Percentiles rank a stretch among this genome's conserved stretches.
Conservation (phyloP, 2,113 vertebrate genomes). For the Sinocyclocheilus anshuiensis region DNA sequence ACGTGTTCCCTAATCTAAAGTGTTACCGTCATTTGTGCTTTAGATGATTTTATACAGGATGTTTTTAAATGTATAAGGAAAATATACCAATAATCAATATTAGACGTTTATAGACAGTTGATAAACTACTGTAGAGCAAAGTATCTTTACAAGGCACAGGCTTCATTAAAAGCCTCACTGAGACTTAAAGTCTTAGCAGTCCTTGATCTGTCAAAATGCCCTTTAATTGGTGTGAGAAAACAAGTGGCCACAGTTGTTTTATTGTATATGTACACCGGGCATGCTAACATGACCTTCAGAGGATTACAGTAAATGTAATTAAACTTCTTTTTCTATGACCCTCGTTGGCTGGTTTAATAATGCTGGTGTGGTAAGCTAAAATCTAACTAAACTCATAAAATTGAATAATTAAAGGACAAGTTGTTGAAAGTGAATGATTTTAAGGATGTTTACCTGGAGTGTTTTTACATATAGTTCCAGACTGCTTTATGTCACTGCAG, state of each 20-base stretch:
- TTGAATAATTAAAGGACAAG: not conserved
- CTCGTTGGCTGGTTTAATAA: not conserved
- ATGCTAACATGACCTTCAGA: not conserved
- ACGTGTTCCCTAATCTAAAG: too few relatives aligned
- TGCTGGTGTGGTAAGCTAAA: not conserved
- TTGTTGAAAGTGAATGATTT: not conserved
- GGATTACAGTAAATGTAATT: slow-evolving; percentile 8
- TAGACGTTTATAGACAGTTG: not conserved
- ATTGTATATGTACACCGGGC: not conserved
- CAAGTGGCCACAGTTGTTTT: slow-evolving; percentile 46
- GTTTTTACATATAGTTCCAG: not conserved
- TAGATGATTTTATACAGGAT: not conserved
- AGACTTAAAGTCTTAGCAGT: slow-evolving; percentile 73
- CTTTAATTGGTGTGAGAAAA: slow-evolving; percentile 76
- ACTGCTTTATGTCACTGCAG: slow-evolving; percentile 61
- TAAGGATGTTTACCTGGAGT: not conserved
- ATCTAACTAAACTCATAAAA: not conserved
- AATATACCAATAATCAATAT: not conserved
- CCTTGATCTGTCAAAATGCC: slow-evolving; percentile 76
- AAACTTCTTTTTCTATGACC: not conserved
- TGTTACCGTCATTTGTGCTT: not conserved
- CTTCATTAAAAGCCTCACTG: slow-evolving; percentile 74
- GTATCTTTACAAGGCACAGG: slow-evolving; percentile 19
- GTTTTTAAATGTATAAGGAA: not conserved
- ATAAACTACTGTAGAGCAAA: not conserved